Base-by-base conservation (phyloP, 1,140 invertebrate genomes). In the Helicoverpa zea region DNA sequence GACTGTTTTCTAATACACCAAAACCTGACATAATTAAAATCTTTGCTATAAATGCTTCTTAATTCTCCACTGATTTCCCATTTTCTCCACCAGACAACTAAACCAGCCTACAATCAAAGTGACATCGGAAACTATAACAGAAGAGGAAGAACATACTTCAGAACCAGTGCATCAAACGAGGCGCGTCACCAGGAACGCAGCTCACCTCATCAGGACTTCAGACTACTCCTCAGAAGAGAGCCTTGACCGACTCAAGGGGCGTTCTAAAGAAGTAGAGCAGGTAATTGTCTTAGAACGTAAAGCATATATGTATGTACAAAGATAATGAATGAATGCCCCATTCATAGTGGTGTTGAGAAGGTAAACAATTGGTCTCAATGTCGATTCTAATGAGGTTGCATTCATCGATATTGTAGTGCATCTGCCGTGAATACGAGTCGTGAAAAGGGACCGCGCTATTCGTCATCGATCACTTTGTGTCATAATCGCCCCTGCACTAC, bases 161-260 rank as follows among this genome's bases (percentile, higher is more conserved):
- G 80, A 83, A 30, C 84, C 84, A 12, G 81, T 81, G 1, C 83
- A 90, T 18, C 86, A 87, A 18, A 91, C 89, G 0, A 80, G 92
- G 23, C 85, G 86, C 11, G 89, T 86, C 0, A 82, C 83, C 54
- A 83, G 58, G 16, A 63, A 58, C n/a, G 64, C 78, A 18, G 30
- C 35, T 0, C 63, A 92, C 47, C 86, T 88, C 12, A 81, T 91
- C 23, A 94, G 91, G 73, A 95, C 95, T 13, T 96, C 95, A 7
- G 95, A 96, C 83, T 96, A 96, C 86, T 96, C 95, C 2, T 96
- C 95, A 0, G 95, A 95, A 81, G 95, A 96, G 56, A 95, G 94
- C 70, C 79, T 90, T 30, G 93, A 94, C 58, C 81, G 90, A 29
- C 77, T 90, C 47, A 91, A 83, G 54, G 89, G 85, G 51, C 75